A percentile compares a stretch with the other conserved stretches of the same genome.
Evolutionary conservation across 2,797 vertebrate species (phyloP).

Genomic region (Halcyon leucocephala): DNA sequence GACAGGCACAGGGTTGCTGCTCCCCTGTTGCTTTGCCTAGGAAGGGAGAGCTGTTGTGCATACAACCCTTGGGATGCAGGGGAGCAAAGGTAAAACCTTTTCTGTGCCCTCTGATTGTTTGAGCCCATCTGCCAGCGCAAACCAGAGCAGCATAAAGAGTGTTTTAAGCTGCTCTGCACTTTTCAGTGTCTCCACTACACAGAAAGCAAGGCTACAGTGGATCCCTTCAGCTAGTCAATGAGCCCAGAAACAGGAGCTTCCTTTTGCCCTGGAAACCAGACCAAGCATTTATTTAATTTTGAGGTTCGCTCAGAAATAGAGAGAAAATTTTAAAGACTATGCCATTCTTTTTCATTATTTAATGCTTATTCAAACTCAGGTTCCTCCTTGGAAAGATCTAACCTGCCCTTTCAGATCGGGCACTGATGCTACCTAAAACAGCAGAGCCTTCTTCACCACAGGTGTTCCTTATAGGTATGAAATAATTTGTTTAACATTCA

Average conservation of each 20-base stretch:
- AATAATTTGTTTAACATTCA: not conserved
- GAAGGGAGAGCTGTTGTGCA: not conserved
- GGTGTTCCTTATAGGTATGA: not conserved
- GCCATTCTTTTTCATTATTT: not conserved
- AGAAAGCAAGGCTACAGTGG: not conserved
- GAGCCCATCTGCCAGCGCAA: not conserved
- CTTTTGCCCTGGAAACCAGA: not conserved
- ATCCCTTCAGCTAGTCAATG: not conserved
- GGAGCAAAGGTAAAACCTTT: not conserved
- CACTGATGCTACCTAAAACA: accelerated
- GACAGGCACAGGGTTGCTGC: not conserved
- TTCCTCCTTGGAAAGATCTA: not conserved
- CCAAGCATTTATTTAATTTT: not conserved
- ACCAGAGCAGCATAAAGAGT: not conserved
- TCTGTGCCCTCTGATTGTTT: not conserved
- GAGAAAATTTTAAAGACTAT: not conserved
- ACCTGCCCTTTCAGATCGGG: not conserved
- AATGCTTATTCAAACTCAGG: not conserved
- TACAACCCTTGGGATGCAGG: not conserved
- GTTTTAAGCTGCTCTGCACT: not conserved
- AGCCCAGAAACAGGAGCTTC: not conserved
- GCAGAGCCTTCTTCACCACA: not conserved
- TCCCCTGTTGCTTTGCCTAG: not conserved
- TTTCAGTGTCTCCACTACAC: not conserved
- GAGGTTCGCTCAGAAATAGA: not conserved